These are phyloP conservation scores for Eurytoma adleriae DNA, from an alignment of 2,888 invertebrate genomes.

Conservation along the genomic window DNA sequence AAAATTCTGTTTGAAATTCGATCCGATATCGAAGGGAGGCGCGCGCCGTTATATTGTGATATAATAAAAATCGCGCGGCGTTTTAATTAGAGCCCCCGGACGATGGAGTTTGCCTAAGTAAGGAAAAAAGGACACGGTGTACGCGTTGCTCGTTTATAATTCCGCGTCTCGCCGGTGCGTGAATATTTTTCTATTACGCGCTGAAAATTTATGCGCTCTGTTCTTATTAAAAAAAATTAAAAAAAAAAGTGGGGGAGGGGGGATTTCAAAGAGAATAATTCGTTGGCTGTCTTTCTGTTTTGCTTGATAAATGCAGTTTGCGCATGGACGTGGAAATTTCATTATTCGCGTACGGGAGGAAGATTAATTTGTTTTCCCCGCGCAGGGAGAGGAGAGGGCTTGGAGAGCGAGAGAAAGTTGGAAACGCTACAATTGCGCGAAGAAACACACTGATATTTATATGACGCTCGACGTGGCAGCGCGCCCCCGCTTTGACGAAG, in stretches of 20 bases:
- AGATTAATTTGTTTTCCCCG: conserved; percentile 45
- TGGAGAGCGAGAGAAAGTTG: neutral
- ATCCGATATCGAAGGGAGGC: no score
- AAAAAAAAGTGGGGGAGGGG: no score
- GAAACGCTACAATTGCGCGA: conserved; percentile 35
- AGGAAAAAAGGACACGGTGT: neutral
- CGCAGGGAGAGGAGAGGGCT: neutral
- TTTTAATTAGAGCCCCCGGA: neutral
- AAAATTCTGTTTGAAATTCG: no score
- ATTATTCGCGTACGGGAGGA: conserved; percentile 33
- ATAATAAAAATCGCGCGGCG: neutral
- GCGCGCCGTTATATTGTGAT: neutral
- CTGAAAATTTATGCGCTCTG: conserved; percentile 5
- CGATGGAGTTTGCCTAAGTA: neutral
- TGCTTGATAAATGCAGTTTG: conserved; percentile 48
- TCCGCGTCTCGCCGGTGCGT: neutral
- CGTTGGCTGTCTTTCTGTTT: conserved; percentile 22
- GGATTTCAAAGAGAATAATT: conserved; percentile 1
- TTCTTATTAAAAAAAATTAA: conserved; percentile 6
- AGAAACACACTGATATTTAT: conserved; percentile 30
- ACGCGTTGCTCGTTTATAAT: neutral
- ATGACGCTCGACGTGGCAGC: conserved; percentile 29
- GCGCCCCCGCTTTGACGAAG: conserved; percentile 10
- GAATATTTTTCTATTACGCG: neutral
- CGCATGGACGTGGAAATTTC: conserved; percentile 40